A percentile compares a stretch with the other conserved stretches of the same genome.
phyloP scores from a whole-genome alignment of 1,140 invertebrate genomes.

The Harpegnathos saltator region DNA sequence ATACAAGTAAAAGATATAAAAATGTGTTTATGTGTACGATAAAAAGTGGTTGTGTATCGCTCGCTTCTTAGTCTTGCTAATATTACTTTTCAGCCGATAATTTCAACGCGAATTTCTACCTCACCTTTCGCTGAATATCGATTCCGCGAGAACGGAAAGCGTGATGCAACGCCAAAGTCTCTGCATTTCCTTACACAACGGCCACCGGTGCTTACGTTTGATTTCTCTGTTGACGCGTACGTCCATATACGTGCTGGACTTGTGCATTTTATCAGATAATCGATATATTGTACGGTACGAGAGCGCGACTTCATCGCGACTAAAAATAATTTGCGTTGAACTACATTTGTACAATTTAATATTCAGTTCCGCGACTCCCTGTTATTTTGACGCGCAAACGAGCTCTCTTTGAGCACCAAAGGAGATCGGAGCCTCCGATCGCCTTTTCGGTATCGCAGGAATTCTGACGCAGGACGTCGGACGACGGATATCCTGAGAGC shows the following conservation, averaged over 20 bases:
- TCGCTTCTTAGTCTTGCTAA: neutral
- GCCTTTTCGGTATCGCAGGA: neutral
- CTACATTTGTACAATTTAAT: neutral
- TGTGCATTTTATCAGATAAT: neutral
- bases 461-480: neutral
- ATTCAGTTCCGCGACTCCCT: neutral
- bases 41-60: neutral
- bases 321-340: neutral
- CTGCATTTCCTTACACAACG: constrained; percentile 51
- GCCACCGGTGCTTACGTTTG: constrained; percentile 12
- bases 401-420: neutral
- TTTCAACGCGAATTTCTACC: constrained; percentile 1
- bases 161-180: constrained; percentile 22
- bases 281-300: neutral
- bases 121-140: constrained; percentile 18
- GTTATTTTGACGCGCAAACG: neutral
- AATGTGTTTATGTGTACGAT: neutral
- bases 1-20: too few species aligned
- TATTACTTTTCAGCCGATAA: constrained; percentile 28
- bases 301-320: neutral
- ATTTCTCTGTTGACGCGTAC: neutral
- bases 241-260: neutral
- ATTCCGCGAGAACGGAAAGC: constrained; percentile 43
- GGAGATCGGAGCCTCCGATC: neutral
- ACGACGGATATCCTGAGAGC: neutral